phyloP scores from a whole-genome alignment of 1,140 invertebrate genomes.

The Drosophila rhopaloa region DNA sequence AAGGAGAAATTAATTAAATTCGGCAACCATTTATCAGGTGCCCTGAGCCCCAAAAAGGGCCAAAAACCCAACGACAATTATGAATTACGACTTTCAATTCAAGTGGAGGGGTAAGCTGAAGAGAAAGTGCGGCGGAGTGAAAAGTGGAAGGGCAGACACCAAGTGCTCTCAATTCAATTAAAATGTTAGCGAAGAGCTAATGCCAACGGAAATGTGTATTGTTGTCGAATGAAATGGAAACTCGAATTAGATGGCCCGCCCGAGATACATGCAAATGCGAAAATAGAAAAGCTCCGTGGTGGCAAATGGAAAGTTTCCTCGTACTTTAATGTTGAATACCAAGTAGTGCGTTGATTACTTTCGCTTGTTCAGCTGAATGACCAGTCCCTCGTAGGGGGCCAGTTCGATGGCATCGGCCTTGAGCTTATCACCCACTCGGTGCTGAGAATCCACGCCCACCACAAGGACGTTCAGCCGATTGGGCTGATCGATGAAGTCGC shows the following conservation, averaged over 20 bases:
- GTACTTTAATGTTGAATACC: slow-evolving; percentile 26
- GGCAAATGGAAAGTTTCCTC: slow-evolving; percentile 27
- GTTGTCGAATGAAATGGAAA: slow-evolving; percentile 55
- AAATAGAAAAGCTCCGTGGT: slow-evolving; percentile 23
- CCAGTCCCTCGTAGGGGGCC: slow-evolving; percentile 58
- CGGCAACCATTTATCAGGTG: slow-evolving; percentile 57
- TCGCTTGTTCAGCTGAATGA: slow-evolving; percentile 44
- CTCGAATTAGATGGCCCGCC: slow-evolving; percentile 43
- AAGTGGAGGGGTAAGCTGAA: slow-evolving; percentile 11
- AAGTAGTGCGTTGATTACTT: slow-evolving; percentile 32
- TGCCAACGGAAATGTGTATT: slow-evolving; percentile 44
- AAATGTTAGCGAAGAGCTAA: slow-evolving; percentile 43
- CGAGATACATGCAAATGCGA: slow-evolving; percentile 49
- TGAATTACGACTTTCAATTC: slow-evolving; percentile 54
- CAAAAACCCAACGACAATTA: slow-evolving; percentile 52
- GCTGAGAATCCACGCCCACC: slow-evolving; percentile 82
- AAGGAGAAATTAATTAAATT: slow-evolving; percentile 66
- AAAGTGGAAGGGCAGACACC: slow-evolving; percentile 27
- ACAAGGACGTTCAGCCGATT: slow-evolving; percentile 84
- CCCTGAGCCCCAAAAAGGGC: slow-evolving; percentile 4
- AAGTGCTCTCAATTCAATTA: slow-evolving; percentile 64
- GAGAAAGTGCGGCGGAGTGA: slow-evolving; percentile 46
- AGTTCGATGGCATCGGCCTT: slow-evolving; percentile 35
- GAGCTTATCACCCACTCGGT: slow-evolving; percentile 80
- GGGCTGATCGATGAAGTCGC: slow-evolving; percentile 65